Evolutionary conservation across 2,888 invertebrate species (phyloP), one percentile per base, ranked within the genome.

Genomic region (Agriopis leucophaearia): DNA sequence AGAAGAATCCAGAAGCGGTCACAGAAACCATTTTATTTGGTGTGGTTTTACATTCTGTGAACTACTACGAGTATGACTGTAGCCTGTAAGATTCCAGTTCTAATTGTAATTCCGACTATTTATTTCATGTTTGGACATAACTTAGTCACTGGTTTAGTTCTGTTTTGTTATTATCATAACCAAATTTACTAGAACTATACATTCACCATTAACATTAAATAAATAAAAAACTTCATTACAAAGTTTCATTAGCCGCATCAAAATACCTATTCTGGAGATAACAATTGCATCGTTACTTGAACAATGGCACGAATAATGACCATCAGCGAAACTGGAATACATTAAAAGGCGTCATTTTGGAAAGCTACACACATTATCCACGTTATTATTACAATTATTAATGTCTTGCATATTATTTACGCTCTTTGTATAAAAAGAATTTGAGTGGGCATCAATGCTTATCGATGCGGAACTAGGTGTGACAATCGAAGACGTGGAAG

Each of bases 291-390:
- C 60, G 61, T 66, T 66, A 61, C 45, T 52, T 18, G 10, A 61
- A 66, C 51, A 61, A 57, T 66, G 45, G 56, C 66, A 51, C 45
- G 50, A 61, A 50, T 65, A 61, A 61, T 61, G 51, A 61, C 66
- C 56, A 27, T 50, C 38, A 61, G 45, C 57, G 56, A 66, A 61
- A 56, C 51, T 56, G 13, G 56, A 56, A 61, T 66, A 66, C 56
- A 66, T 57, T 56, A 57, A 57, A 66, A 66, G 44, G 60, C 57
- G 51, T 61, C 40, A 44, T 50, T 61, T 61, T 66, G 48, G 66
- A 66, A 66, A 65, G 65, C 27, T 9, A 36, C 45, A 42, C 42
- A 38, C 48, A 45, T 47, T 54, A 54, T 54, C 54, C 12, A 12
- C 27, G 12, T 60, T 54, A 35, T 47, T 18, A 13, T 54, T 62